A percentile compares a stretch with the other conserved stretches of the same genome.
Evolutionary conservation across 2,113 vertebrate genomes (phyloP).

Genomic region (Larimichthys polyactis): DNA sequence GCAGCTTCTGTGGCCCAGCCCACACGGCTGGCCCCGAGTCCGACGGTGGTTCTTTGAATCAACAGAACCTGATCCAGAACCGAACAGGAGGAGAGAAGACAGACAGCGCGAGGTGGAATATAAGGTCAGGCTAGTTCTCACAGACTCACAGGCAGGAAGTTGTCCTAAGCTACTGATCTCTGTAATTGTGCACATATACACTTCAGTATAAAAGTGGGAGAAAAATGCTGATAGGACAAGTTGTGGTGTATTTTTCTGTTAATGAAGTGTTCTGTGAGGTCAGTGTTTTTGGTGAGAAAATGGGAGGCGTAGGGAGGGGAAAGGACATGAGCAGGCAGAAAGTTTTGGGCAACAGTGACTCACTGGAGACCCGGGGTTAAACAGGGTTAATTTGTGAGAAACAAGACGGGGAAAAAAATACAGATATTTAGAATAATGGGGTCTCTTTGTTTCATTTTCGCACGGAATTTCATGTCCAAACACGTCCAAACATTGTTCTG

Average conservation of each 20-base stretch:
- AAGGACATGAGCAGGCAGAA: slow-evolving; percentile 51
- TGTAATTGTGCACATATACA: slow-evolving; percentile 16
- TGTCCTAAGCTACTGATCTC: slow-evolving; percentile 32
- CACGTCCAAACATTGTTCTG: background rate
- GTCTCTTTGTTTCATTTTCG: slow-evolving; percentile 12
- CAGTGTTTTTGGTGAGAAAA: slow-evolving; percentile 58
- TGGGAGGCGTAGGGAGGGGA: slow-evolving; percentile 1
- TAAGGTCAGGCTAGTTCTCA: slow-evolving; percentile 62
- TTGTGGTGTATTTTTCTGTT: slow-evolving; percentile 60
- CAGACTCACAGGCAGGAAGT: slow-evolving; percentile 50
- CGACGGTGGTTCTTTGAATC: slow-evolving; percentile 70
- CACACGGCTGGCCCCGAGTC: slow-evolving; percentile 61
- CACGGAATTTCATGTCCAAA: background rate
- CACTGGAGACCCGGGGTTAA: slow-evolving; percentile 40
- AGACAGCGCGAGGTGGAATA: slow-evolving; percentile 58
- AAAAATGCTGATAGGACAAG: slow-evolving; percentile 58
- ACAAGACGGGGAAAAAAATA: slow-evolving; percentile 1
- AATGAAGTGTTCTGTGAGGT: slow-evolving; percentile 44
- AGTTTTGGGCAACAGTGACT: slow-evolving; percentile 44
- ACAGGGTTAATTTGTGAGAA: slow-evolving; percentile 49
- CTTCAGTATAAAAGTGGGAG: slow-evolving; percentile 23
- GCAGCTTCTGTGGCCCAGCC: slow-evolving; percentile 71
- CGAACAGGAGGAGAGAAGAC: slow-evolving; percentile 54
- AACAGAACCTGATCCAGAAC: slow-evolving; percentile 78
- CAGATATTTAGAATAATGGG: background rate